A percentile compares a stretch with the other conserved stretches of the same genome.
phyloP scores from a whole-genome alignment of 2,888 invertebrate species.

The Sinotaia quadrata region DNA sequence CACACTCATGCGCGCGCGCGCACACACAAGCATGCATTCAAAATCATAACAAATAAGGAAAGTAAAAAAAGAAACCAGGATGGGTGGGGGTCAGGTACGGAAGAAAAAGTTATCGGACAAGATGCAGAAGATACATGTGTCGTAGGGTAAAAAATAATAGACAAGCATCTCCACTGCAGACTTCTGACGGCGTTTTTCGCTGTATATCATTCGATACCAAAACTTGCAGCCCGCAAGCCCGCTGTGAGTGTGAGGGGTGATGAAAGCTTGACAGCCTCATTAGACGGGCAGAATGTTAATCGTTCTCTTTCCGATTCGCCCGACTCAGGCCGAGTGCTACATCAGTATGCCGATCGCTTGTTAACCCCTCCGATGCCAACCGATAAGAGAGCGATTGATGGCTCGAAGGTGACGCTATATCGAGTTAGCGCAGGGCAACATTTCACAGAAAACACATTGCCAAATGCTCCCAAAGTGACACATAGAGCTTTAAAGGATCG shows the following conservation, averaged over 20 bases:
- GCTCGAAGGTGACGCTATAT: not conserved
- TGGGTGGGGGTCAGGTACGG: not conserved
- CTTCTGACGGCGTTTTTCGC: too few species aligned
- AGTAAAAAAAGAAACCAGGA: not conserved
- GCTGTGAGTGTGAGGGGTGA: not conserved
- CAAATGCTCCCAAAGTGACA: not conserved
- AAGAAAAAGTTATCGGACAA: too few species aligned
- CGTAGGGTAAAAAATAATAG: too few species aligned
- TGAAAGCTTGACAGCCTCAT: constrained; percentile 28
- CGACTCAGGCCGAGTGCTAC: not conserved
- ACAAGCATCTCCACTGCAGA: too few species aligned
- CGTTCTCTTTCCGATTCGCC: constrained; percentile 1
- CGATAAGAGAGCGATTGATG: constrained; percentile 8
- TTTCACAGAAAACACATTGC: too few species aligned
- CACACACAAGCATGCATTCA: not conserved
- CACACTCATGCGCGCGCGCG: not conserved
- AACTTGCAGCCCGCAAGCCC: not conserved
- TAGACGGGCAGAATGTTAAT: constrained; percentile 26
- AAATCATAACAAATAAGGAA: not conserved
- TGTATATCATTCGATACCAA: not conserved
- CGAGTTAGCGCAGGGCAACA: constrained; percentile 7
- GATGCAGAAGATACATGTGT: too few species aligned
- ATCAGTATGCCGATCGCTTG: constrained; percentile 17
- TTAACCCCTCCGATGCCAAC: constrained; percentile 3
- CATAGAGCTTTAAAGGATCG: too few species aligned